Percentiles rank a stretch among this genome's conserved stretches.
These are phyloP conservation scores for Hypselothyrea guttata DNA, from an alignment of 2,888 invertebrate genomes.

Conservation along the genomic window DNA sequence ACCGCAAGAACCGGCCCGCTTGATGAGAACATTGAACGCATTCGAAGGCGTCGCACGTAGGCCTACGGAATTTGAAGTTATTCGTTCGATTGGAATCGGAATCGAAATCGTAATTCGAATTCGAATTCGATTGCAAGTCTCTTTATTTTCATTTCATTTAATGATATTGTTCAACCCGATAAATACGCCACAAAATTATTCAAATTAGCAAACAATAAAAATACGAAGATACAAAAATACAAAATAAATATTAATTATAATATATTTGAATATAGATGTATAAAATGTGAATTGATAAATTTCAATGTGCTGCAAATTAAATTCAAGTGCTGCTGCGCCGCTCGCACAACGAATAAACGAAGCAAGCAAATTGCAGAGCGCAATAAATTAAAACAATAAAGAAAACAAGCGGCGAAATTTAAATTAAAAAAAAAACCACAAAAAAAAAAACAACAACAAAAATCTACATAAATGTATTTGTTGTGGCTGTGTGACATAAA, in stretches of 20 bases:
- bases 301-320: slow-evolving; percentile 72
- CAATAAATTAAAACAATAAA: slow-evolving; percentile 72
- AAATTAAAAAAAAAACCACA: slow-evolving; percentile 35
- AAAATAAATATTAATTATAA: slow-evolving; percentile 11
- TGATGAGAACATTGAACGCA: slow-evolving; percentile 72
- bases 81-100: slow-evolving; percentile 26
- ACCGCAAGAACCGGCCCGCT: slow-evolving; percentile 63
- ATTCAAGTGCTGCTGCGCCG: slow-evolving; percentile 68
- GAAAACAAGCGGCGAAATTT: slow-evolving; percentile 38
- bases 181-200: slow-evolving; percentile 10
- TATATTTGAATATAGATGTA: slow-evolving; percentile 18
- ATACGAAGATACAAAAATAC: not conserved
- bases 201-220: slow-evolving; percentile 14
- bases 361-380: slow-evolving; percentile 71
- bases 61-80: slow-evolving; percentile 47
- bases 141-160: slow-evolving; percentile 18
- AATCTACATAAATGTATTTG: slow-evolving; percentile 75
- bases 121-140: slow-evolving; percentile 6
- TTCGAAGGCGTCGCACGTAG: slow-evolving; percentile 70
- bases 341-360: slow-evolving; percentile 63
- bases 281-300: slow-evolving; percentile 69
- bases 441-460: slow-evolving; percentile 21
- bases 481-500: slow-evolving; percentile 57
- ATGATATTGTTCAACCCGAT: slow-evolving; percentile 57
- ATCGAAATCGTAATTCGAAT: slow-evolving; percentile 11